Evolutionary conservation across 2,797 vertebrate species (phyloP).

Genomic region (Hoplostethus mediterraneus): DNA sequence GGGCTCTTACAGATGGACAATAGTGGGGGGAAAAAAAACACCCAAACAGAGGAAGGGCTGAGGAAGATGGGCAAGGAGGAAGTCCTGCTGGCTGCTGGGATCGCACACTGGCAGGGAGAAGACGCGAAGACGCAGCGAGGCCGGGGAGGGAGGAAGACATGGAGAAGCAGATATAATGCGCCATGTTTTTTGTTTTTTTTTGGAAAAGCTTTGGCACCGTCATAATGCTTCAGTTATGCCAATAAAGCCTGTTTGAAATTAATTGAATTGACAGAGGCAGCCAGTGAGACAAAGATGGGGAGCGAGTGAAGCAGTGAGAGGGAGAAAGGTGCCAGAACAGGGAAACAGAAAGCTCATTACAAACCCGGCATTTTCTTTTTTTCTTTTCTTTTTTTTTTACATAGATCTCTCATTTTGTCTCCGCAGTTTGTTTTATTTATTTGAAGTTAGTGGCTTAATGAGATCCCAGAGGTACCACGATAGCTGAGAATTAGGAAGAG

Average conservation of each 20-base stretch:
- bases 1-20: slow-evolving; percentile 65
- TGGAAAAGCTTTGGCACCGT: slow-evolving; percentile 73
- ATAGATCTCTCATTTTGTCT: slow-evolving; percentile 84
- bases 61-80: slow-evolving; percentile 42
- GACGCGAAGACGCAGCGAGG: slow-evolving; percentile 56
- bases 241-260: slow-evolving; percentile 84
- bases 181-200: slow-evolving; percentile 41
- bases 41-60: slow-evolving; percentile 33
- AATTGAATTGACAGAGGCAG: slow-evolving; percentile 81
- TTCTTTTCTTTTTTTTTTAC: slow-evolving; percentile 70
- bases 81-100: slow-evolving; percentile 69
- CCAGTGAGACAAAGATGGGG: slow-evolving; percentile 73
- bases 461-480: slow-evolving; percentile 85
- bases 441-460: slow-evolving; percentile 87
- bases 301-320: slow-evolving; percentile 47
- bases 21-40: slow-evolving; percentile 43
- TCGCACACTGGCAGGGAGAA: slow-evolving; percentile 70
- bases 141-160: slow-evolving; percentile 64
- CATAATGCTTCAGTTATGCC: slow-evolving; percentile 77
- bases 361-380: no score
- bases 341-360: slow-evolving; percentile 77
- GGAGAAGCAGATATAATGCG: slow-evolving; percentile 73
- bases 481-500: slow-evolving; percentile 64
- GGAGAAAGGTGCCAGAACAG: slow-evolving; percentile 72
- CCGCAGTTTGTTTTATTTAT: slow-evolving; percentile 86